Evolutionary conservation across 2,113 vertebrate species (phyloP).

Genomic region (Sporophila hypoxantha): DNA sequence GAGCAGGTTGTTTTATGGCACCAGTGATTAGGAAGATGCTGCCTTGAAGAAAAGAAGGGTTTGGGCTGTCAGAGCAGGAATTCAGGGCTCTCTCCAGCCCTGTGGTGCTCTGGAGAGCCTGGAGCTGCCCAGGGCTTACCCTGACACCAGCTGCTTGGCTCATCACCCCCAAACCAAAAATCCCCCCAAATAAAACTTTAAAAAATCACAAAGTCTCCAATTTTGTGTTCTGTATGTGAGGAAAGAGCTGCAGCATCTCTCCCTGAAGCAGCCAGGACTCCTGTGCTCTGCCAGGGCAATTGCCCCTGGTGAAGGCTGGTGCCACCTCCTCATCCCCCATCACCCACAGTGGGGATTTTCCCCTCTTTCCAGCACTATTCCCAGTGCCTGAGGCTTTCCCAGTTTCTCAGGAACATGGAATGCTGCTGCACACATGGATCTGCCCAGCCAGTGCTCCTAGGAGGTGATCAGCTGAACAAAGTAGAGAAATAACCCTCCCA

Average conservation of each 20-base stretch:
- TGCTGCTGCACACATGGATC: accelerated
- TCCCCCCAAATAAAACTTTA: not conserved
- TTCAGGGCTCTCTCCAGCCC: not conserved
- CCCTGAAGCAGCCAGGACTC: not conserved
- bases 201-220: not conserved
- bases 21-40: not conserved
- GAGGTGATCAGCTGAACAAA: accelerated
- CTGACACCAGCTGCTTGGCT: accelerated
- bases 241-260: not conserved
- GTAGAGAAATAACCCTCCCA: not conserved
- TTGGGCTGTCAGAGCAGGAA: not conserved
- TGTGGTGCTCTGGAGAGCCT: accelerated
- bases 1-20: not conserved
- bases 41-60: not conserved
- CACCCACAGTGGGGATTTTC: accelerated
- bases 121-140: not conserved
- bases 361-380: not conserved
- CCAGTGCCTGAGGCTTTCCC: not conserved
- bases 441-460: not conserved
- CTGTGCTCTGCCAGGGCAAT: not conserved
- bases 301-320: not conserved
- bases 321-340: not conserved
- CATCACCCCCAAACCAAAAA: not conserved
- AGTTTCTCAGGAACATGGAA: not conserved
- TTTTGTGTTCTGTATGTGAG: not conserved